Evolutionary conservation across 2,888 invertebrate genomes (phyloP).

Genomic region (Thymelicus acteon): DNA sequence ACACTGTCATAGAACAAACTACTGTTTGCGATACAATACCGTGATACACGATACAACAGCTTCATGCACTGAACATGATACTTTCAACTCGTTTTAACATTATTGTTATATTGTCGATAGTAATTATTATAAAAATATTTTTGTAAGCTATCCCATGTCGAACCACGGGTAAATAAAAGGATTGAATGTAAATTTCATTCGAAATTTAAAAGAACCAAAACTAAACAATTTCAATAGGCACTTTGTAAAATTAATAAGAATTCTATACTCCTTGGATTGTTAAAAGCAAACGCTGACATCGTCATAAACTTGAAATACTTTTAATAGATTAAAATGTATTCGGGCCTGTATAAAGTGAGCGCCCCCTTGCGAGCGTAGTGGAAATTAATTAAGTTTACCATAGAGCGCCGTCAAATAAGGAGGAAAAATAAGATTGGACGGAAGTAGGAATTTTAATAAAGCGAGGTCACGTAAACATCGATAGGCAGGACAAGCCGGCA

Average conservation of each 20-base stretch:
- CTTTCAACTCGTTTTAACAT: too few species aligned
- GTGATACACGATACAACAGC: too few species aligned
- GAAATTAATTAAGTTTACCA: slow-evolving; percentile 73
- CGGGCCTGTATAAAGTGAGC: slow-evolving; percentile 48
- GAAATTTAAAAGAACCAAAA: background rate
- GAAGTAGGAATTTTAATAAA: slow-evolving; percentile 79
- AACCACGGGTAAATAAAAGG: too few species aligned
- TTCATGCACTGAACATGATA: too few species aligned
- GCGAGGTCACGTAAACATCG: slow-evolving; percentile 76
- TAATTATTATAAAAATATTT: too few species aligned
- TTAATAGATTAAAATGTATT: slow-evolving; percentile 40
- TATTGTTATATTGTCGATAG: too few species aligned
- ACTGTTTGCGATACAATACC: too few species aligned
- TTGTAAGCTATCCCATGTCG: too few species aligned
- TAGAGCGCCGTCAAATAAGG: slow-evolving; percentile 57
- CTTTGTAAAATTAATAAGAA: slow-evolving; percentile 11
- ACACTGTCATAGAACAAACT: too few species aligned
- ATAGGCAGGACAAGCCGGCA: slow-evolving; percentile 51
- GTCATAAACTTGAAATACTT: slow-evolving; percentile 21
- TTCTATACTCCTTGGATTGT: slow-evolving; percentile 4
- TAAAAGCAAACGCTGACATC: slow-evolving; percentile 20
- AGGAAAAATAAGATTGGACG: slow-evolving; percentile 62
- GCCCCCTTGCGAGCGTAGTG: slow-evolving; percentile 50
- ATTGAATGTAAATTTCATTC: too few species aligned
- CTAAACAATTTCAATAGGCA: background rate